These are phyloP conservation scores for Poecilia picta DNA, from an alignment of 2,797 vertebrate species.

Conservation along the genomic window DNA sequence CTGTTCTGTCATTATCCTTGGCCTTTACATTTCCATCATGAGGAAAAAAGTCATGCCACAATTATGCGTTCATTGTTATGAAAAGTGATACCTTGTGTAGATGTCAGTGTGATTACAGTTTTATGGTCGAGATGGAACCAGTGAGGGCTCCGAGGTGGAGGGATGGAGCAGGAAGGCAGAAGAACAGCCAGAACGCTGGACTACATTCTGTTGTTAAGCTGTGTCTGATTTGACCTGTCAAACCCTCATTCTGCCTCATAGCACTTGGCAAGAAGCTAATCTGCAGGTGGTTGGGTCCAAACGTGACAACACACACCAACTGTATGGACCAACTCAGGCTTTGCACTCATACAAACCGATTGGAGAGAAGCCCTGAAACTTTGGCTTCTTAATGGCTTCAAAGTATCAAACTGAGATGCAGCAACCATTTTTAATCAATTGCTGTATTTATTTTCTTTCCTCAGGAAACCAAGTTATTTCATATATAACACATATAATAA, in stretches of 20 bases:
- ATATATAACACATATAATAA: not conserved
- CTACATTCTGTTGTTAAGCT: not conserved
- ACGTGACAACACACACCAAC: conserved; percentile 45
- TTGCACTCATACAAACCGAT: conserved; percentile 19
- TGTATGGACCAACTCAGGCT: conserved; percentile 15
- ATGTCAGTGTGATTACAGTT: not conserved
- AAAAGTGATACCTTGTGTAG: conserved; percentile 16
- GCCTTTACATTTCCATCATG: conserved; percentile 38
- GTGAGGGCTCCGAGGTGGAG: not conserved
- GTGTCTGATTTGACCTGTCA: conserved; percentile 8
- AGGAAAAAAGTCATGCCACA: conserved; percentile 10
- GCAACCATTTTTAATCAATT: not conserved
- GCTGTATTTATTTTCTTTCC: not conserved
- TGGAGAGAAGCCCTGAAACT: not conserved
- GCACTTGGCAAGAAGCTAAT: conserved; percentile 47
- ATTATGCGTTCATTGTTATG: conserved; percentile 37
- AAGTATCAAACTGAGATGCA: conserved; percentile 17
- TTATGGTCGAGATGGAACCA: conserved; percentile 37
- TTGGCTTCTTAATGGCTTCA: conserved; percentile 21
- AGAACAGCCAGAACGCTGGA: conserved; percentile 1
- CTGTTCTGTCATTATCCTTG: conserved; percentile 69
- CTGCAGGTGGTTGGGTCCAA: conserved; percentile 44
- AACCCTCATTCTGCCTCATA: conserved; percentile 26
- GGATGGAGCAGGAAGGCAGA: conserved; percentile 4
- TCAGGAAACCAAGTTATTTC: not conserved